Percentiles rank a stretch among this genome's conserved stretches.
Evolutionary conservation across 37 sponge, comb jelly and placozoan species (phyloP).

Genomic region (Chondrosia reniformis): DNA sequence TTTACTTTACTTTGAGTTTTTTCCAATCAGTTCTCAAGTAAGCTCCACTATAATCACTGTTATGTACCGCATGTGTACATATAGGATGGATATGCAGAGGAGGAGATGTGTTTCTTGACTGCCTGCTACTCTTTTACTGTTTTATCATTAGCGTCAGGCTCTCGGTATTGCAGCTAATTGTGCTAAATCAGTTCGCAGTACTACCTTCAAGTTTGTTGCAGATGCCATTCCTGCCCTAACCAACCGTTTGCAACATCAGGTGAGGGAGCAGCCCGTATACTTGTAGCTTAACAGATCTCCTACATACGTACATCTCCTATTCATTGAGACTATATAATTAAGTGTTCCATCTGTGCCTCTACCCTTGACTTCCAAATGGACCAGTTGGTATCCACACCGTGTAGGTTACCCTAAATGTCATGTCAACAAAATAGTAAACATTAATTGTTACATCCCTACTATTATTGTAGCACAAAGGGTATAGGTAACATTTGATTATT

Average conservation of each 20-base stretch:
- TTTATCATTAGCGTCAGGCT: conserved; percentile 62
- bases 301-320: too few relatives aligned
- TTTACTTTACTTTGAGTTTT: conserved; percentile 93
- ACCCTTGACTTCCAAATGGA: too few relatives aligned
- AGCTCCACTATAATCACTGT: neutral
- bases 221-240: conserved; percentile 75
- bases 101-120: too few relatives aligned
- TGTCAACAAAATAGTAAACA: too few relatives aligned
- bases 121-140: neutral
- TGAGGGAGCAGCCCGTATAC: conserved; percentile 16
- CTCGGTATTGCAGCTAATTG: conserved; percentile 91
- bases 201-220: conserved; percentile 64
- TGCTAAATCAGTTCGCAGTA: conserved; percentile 73
- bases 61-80: neutral
- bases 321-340: too few relatives aligned
- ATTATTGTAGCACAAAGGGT: too few relatives aligned
- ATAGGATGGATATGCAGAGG: neutral
- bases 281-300: too few relatives aligned
- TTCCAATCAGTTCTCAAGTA: conserved; percentile 88
- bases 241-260: conserved; percentile 75
- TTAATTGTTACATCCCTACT: too few relatives aligned
- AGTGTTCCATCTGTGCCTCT: too few relatives aligned
- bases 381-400: too few relatives aligned
- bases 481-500: neutral
- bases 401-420: too few relatives aligned